phyloP scores from a whole-genome alignment of 92 coral and sea anemone species.

The Meandrina meandrites region DNA sequence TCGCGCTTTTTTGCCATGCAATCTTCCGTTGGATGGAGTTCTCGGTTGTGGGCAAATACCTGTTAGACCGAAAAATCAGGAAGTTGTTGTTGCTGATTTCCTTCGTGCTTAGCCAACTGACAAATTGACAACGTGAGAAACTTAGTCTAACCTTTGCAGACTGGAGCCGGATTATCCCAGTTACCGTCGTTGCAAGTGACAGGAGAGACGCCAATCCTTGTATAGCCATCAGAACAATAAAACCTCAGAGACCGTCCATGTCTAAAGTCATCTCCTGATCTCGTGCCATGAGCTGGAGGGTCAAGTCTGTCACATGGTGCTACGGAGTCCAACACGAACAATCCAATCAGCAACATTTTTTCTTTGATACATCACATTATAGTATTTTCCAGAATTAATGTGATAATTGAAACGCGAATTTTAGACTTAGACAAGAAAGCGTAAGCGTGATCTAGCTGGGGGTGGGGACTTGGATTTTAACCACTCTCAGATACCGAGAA shows the following conservation, averaged over 20 bases:
- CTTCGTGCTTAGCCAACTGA: not conserved
- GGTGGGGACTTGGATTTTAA: no score
- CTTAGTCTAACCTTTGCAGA: slow-evolving; percentile 52
- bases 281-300: slow-evolving; percentile 46
- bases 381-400: no score
- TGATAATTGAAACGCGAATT: no score
- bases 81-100: not conserved
- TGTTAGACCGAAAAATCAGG: not conserved
- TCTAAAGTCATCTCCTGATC: slow-evolving; percentile 37
- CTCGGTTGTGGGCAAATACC: slow-evolving; percentile 47
- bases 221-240: slow-evolving; percentile 21
- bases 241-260: slow-evolving; percentile 51
- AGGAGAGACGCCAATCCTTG: slow-evolving; percentile 32
- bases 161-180: slow-evolving; percentile 47
- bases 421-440: no score
- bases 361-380: no score
- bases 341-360: not conserved
- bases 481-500: no score
- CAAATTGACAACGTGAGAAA: not conserved
- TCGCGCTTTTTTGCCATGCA: slow-evolving; percentile 13
- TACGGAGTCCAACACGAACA: not conserved
- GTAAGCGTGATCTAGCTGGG: no score
- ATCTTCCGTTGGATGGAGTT: slow-evolving; percentile 17
- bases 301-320: slow-evolving; percentile 42
- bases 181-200: slow-evolving; percentile 55